phyloP scores from a whole-genome alignment of 2,797 vertebrate genomes.

The Leptodon cayanensis region DNA sequence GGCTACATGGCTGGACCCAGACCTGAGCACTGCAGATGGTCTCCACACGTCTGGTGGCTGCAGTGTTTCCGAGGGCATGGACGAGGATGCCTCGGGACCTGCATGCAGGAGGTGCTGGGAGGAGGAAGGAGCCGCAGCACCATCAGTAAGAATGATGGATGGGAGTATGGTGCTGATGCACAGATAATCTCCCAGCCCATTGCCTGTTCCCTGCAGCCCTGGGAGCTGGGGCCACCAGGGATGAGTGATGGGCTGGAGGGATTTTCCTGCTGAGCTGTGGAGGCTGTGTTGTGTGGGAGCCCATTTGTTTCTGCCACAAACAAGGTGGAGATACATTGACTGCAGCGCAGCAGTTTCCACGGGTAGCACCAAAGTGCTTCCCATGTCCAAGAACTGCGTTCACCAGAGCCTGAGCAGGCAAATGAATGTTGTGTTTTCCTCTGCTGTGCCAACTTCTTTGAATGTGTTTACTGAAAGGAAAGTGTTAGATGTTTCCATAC shows the following conservation, averaged over 20 bases:
- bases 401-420: background rate
- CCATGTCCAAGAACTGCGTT: background rate
- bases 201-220: background rate
- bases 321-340: background rate
- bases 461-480: background rate
- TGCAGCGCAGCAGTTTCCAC: background rate
- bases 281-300: background rate
- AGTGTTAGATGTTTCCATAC: background rate
- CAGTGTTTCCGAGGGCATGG: background rate
- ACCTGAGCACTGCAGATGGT: fast-evolving
- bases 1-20: background rate
- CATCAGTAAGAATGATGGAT: background rate
- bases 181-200: background rate
- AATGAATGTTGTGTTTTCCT: fast-evolving
- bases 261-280: background rate
- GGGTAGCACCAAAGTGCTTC: background rate
- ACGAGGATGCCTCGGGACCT: fast-evolving
- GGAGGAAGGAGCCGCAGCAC: background rate
- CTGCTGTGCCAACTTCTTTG: background rate
- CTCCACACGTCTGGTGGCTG: background rate
- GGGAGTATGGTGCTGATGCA: background rate
- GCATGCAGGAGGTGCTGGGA: background rate
- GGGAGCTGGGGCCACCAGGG: background rate
- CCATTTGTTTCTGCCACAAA: background rate
- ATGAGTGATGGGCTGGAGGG: background rate